phyloP scores from a whole-genome alignment of 2,888 invertebrate species.

The Idaea aversata region DNA sequence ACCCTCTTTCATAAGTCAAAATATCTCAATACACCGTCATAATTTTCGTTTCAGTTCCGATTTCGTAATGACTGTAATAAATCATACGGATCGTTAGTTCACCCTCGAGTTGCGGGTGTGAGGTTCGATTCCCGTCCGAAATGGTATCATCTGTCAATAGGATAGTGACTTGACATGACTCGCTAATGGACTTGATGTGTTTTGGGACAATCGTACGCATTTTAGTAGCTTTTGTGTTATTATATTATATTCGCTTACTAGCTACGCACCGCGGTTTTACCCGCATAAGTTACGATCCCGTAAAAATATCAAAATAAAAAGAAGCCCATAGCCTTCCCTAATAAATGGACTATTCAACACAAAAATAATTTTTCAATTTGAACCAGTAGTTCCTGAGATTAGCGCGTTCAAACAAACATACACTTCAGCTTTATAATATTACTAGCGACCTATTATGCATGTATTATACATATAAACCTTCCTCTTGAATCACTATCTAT shows the following conservation, averaged over 20 bases:
- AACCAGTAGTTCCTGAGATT: too few species aligned
- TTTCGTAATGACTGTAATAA: conserved; percentile 77
- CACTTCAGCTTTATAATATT: too few species aligned
- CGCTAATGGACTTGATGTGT: conserved; percentile 75
- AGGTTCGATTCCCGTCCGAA: conserved; percentile 78
- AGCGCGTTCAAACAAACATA: too few species aligned
- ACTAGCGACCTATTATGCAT: too few species aligned
- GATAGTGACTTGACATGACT: conserved; percentile 74
- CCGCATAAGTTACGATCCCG: too few species aligned
- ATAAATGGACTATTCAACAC: too few species aligned
- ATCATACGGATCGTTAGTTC: conserved; percentile 79
- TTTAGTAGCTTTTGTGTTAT: conserved; percentile 14
- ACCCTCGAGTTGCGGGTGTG: conserved; percentile 72
- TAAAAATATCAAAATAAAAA: too few species aligned
- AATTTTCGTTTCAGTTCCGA: conserved; percentile 52
- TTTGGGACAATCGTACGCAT: conserved; percentile 50
- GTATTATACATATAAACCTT: too few species aligned
- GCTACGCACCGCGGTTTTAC: neutral
- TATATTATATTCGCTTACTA: neutral
- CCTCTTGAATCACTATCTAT: too few species aligned
- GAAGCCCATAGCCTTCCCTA: too few species aligned
- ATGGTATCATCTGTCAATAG: conserved; percentile 80
- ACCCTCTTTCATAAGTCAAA: neutral
- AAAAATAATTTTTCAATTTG: too few species aligned
- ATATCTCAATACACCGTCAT: conserved; percentile 34